Conservation (phyloP, 1,140 invertebrate species). For the Microplitis mediator region DNA sequence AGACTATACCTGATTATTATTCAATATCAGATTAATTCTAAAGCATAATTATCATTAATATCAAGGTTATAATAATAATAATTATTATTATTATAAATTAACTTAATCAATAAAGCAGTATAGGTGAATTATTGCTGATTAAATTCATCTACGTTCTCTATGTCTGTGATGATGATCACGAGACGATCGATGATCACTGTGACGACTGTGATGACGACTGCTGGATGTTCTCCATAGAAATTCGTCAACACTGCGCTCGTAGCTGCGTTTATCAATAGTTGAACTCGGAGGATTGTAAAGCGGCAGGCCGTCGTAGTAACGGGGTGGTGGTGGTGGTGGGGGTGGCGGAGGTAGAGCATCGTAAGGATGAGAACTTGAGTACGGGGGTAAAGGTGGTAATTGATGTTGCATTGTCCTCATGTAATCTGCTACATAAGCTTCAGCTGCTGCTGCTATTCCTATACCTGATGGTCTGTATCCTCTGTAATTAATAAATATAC, state of each 20-base stretch:
- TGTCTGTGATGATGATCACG: constrained; percentile 59
- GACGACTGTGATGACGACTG: constrained; percentile 45
- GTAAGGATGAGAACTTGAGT: constrained; percentile 72
- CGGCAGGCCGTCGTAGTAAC: constrained; percentile 80
- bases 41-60: background rate
- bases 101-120: background rate
- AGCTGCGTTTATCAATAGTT: constrained; percentile 76
- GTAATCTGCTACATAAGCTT: constrained; percentile 78
- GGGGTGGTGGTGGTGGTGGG: constrained; percentile 66
- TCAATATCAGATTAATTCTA: background rate
- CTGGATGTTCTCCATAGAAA: constrained; percentile 81
- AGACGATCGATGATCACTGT: constrained; percentile 55
- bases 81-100: background rate
- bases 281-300: constrained; percentile 64
- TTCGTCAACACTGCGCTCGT: constrained; percentile 89
- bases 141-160: constrained; percentile 56
- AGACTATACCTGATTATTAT: background rate
- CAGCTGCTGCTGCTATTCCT: constrained; percentile 69
- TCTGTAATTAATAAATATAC: constrained; percentile 38
- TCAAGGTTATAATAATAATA: too few species aligned
- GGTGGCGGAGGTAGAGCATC: constrained; percentile 72
- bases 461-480: constrained; percentile 54
- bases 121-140: background rate
- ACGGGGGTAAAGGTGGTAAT: constrained; percentile 73
- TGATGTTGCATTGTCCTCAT: constrained; percentile 83